Percentiles rank a stretch among this genome's conserved stretches.
Conservation (phyloP, 2,797 vertebrate genomes). For the Rhadinocentrus ornatus region DNA sequence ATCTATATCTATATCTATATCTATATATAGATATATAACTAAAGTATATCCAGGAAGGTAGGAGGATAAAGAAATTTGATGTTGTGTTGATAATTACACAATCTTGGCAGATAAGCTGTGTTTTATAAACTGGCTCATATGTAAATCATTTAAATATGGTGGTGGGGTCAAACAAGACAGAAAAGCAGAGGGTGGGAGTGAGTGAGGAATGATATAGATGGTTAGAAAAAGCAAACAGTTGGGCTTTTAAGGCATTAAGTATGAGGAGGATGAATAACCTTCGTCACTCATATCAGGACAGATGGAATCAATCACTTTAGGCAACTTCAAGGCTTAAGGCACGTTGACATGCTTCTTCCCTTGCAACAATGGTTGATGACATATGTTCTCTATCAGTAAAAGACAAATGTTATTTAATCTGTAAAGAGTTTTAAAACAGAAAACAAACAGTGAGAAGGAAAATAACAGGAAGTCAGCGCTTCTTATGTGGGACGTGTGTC, state of each 20-base stretch:
- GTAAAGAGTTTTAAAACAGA: slow-evolving; percentile 31
- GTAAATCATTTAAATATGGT: slow-evolving; percentile 60
- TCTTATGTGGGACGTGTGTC: slow-evolving; percentile 11
- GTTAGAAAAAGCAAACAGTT: slow-evolving; percentile 38
- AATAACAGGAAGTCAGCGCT: slow-evolving; percentile 1
- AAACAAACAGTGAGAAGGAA: slow-evolving; percentile 9
- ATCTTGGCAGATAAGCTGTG: slow-evolving; percentile 60
- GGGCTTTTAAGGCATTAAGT: slow-evolving; percentile 17
- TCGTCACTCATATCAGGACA: slow-evolving; percentile 35
- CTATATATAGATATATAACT: slow-evolving; percentile 15
- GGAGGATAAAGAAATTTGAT: slow-evolving; percentile 40
- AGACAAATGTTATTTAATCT: slow-evolving; percentile 41
- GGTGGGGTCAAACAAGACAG: slow-evolving; percentile 17
- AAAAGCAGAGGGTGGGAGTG: slow-evolving; percentile 31
- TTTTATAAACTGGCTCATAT: slow-evolving; percentile 57
- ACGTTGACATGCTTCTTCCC: slow-evolving; percentile 23
- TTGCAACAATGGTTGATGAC: slow-evolving; percentile 34
- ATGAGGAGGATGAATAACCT: slow-evolving; percentile 37
- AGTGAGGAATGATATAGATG: slow-evolving; percentile 22
- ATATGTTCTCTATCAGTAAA: slow-evolving; percentile 32
- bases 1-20: too few species aligned
- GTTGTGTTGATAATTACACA: slow-evolving; percentile 62
- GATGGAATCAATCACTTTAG: slow-evolving; percentile 53
- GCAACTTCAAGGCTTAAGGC: slow-evolving; percentile 42
- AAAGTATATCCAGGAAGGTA: slow-evolving; percentile 24